A percentile compares a stretch with the other conserved stretches of the same genome.
phyloP scores from a whole-genome alignment of 2,888 invertebrate species.

The Ophion obscuratus region DNA sequence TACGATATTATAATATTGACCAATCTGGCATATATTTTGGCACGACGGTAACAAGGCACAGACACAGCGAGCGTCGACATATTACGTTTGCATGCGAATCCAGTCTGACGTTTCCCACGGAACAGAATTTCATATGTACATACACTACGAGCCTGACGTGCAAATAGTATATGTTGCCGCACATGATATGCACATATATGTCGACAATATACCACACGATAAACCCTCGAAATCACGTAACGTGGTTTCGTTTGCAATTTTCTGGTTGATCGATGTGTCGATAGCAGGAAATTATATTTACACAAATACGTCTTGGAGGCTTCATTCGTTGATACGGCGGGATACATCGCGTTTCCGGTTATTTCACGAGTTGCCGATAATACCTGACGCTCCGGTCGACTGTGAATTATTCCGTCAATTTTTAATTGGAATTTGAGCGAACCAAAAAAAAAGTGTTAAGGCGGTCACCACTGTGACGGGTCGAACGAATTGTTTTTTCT shows the following conservation, averaged over 20 bases:
- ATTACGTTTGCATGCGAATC: slow-evolving; percentile 5
- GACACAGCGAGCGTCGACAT: slow-evolving; percentile 12
- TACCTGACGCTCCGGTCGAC: background rate
- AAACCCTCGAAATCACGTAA: slow-evolving; percentile 39
- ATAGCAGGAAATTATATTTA: slow-evolving; percentile 43
- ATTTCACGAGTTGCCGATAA: slow-evolving; percentile 12
- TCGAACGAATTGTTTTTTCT: too few relatives aligned
- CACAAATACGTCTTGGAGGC: slow-evolving; percentile 20
- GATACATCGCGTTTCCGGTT: slow-evolving; percentile 33
- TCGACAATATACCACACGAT: slow-evolving; percentile 9
- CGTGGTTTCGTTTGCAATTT: slow-evolving; percentile 44
- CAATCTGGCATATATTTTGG: background rate
- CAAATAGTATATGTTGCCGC: background rate
- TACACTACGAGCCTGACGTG: slow-evolving; percentile 16
- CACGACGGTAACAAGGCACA: slow-evolving; percentile 1
- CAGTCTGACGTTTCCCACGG: slow-evolving; percentile 26
- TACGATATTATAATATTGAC: slow-evolving; percentile 21
- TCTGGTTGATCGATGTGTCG: slow-evolving; percentile 58
- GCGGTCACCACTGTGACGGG: too few relatives aligned
- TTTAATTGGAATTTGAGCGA: background rate
- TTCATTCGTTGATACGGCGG: slow-evolving; percentile 39
- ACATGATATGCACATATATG: background rate
- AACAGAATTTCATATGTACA: slow-evolving; percentile 4
- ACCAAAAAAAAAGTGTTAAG: background rate
- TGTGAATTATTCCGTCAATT: too few relatives aligned